Percentiles rank a stretch among this genome's conserved stretches.
Evolutionary conservation across 2,113 vertebrate species (phyloP).

Genomic region (Jacana jacana): DNA sequence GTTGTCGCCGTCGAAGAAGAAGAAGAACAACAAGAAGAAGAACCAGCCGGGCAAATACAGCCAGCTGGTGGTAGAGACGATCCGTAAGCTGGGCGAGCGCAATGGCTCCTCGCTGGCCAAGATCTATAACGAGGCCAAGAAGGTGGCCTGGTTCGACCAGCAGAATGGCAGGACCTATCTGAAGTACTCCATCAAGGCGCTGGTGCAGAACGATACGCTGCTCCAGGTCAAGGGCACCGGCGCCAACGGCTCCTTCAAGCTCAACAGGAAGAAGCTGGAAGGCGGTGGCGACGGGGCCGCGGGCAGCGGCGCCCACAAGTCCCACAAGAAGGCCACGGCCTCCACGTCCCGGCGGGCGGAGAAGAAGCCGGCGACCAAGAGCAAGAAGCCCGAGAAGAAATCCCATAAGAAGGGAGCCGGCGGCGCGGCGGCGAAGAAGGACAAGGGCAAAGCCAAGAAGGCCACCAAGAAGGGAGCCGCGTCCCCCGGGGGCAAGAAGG

Average conservation of each 20-base stretch:
- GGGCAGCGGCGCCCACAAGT: constrained; percentile 13
- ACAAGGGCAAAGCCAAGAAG: constrained; percentile 68
- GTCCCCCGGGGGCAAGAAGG: constrained; percentile 73
- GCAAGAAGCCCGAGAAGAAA: constrained; percentile 68
- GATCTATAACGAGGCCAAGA: constrained; percentile 84
- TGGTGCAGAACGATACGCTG: constrained; percentile 87
- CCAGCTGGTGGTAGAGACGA: constrained; percentile 83
- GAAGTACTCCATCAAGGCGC: constrained; percentile 84
- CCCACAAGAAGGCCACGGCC: constrained; percentile 50
- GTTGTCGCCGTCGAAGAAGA: constrained; percentile 67
- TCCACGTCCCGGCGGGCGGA: constrained; percentile 54
- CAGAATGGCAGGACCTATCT: constrained; percentile 87
- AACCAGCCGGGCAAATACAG: constrained; percentile 86
- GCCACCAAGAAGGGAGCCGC: constrained; percentile 70
- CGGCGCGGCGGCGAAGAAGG: constrained; percentile 37
- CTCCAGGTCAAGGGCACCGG: constrained; percentile 87
- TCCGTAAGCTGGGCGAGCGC: constrained; percentile 80
- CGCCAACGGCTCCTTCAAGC: constrained; percentile 87
- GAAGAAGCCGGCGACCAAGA: constrained; percentile 57
- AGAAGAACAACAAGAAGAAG: constrained; percentile 81
- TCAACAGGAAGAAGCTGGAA: constrained; percentile 85
- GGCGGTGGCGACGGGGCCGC: constrained; percentile 55
- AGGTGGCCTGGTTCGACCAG: constrained; percentile 87
- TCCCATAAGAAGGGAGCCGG: constrained; percentile 66
- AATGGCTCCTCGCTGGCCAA: constrained; percentile 84